Evolutionary conservation across 2,113 vertebrate species (phyloP).

Genomic region (Seriola aureovittata): DNA sequence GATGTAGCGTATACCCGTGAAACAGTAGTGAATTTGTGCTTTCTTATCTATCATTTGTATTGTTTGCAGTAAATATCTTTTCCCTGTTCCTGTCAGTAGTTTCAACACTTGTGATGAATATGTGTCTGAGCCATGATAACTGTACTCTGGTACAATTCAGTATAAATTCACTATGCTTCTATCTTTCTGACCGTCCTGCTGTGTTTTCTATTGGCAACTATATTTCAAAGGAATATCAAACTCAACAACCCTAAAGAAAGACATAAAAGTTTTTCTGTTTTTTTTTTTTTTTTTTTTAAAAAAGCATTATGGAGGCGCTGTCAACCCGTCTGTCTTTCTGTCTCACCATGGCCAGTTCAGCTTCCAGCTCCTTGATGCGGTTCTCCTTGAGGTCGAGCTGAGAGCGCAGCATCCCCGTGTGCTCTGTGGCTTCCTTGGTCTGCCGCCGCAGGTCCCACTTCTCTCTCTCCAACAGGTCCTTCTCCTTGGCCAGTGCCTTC

Average conservation of each 20-base stretch:
- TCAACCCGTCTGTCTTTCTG: not conserved
- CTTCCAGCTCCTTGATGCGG: constrained; percentile 99
- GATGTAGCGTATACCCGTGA: not conserved
- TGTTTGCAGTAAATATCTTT: not conserved
- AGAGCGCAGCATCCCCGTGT: constrained; percentile 90
- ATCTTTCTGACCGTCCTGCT: not conserved
- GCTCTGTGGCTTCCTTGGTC: constrained; percentile 97
- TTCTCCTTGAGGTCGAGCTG: constrained; percentile 99
- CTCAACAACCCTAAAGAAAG: not conserved
- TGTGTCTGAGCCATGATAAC: not conserved
- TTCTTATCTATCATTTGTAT: not conserved
- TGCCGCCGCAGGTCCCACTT: constrained; percentile 98
- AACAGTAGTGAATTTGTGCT: constrained; percentile 8
- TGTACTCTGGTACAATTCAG: not conserved
- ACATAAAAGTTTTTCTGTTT: not conserved
- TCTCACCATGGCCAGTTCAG: constrained; percentile 98
- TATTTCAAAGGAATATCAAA: not conserved
- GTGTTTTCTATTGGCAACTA: not conserved
- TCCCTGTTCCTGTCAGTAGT: not conserved
- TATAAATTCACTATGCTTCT: not conserved
- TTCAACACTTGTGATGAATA: not conserved
- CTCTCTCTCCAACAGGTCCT: constrained; percentile 95
- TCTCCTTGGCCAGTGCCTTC: constrained; percentile 95
- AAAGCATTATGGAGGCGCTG: not conserved
- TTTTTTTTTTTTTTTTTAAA: not conserved